phyloP scores from a whole-genome alignment of 2,888 invertebrate species.

The Rhyacophila evoluta region DNA sequence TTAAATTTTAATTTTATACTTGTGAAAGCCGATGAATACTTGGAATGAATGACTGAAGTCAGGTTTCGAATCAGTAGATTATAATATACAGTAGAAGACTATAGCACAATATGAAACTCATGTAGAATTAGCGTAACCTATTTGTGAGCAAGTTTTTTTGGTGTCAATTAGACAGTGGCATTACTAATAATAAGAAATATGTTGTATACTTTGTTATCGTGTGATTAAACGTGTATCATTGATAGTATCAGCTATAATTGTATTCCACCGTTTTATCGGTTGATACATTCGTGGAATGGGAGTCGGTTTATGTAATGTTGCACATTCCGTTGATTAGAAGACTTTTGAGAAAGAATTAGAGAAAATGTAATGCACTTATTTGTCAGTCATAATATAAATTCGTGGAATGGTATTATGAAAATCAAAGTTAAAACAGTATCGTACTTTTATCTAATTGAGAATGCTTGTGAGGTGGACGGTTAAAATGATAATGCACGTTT shows the following conservation, averaged over 20 bases:
- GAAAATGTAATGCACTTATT: too few relatives aligned
- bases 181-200: neutral
- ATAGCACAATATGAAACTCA: neutral
- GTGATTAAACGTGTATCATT: neutral
- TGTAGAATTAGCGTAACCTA: neutral
- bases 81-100: neutral
- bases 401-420: too few relatives aligned
- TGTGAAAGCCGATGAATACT: neutral
- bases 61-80: neutral
- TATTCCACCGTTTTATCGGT: too few relatives aligned
- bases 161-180: slow-evolving; percentile 11
- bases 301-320: neutral
- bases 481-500: too few relatives aligned
- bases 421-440: too few relatives aligned
- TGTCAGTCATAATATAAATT: too few relatives aligned
- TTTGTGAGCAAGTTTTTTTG: neutral
- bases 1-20: neutral
- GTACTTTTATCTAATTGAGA: too few relatives aligned
- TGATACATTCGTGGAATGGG: neutral
- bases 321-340: too few relatives aligned
- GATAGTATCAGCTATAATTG: neutral
- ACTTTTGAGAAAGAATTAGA: too few relatives aligned
- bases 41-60: neutral
- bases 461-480: too few relatives aligned
- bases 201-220: neutral